A percentile compares a stretch with the other conserved stretches of the same genome.
phyloP scores from a whole-genome alignment of 2,888 invertebrate species.

The Neelides folsomi region DNA sequence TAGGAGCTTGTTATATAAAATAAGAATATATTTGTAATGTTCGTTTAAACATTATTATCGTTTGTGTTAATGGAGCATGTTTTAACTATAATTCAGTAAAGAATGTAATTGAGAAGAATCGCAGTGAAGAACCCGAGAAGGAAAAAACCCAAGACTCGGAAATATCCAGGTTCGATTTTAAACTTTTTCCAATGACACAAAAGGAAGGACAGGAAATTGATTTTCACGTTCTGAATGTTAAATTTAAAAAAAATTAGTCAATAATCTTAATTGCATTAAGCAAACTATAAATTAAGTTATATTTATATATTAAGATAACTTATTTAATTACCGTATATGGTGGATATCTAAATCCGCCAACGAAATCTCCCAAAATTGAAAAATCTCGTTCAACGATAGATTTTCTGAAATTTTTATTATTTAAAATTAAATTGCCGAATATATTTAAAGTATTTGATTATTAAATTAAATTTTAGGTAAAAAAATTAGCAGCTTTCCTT shows the following conservation, averaged over 20 bases:
- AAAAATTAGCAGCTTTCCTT: too few species aligned
- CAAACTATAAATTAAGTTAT: too few species aligned
- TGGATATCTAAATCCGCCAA: conserved; percentile 22
- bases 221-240: conserved; percentile 13
- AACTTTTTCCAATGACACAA: conserved; percentile 37
- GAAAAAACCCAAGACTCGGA: conserved; percentile 4
- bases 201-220: conserved; percentile 39
- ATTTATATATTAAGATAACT: too few species aligned
- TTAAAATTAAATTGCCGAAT: conserved; percentile 42
- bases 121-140: conserved; percentile 4
- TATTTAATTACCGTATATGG: conserved; percentile 18
- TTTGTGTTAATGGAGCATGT: too few species aligned
- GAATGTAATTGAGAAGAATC: not conserved
- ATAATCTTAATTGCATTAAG: too few species aligned
- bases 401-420: conserved; percentile 35
- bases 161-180: conserved; percentile 15
- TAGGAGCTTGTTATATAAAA: too few species aligned
- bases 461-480: too few species aligned
- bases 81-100: too few species aligned
- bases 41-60: too few species aligned
- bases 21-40: too few species aligned
- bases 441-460: too few species aligned
- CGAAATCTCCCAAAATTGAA: conserved; percentile 18
- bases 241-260: too few species aligned
- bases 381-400: conserved; percentile 17